A percentile compares a stretch with the other conserved stretches of the same genome.
Evolutionary conservation across 2,888 invertebrate species (phyloP).

Genomic region (Neoaliturus tenellus): DNA sequence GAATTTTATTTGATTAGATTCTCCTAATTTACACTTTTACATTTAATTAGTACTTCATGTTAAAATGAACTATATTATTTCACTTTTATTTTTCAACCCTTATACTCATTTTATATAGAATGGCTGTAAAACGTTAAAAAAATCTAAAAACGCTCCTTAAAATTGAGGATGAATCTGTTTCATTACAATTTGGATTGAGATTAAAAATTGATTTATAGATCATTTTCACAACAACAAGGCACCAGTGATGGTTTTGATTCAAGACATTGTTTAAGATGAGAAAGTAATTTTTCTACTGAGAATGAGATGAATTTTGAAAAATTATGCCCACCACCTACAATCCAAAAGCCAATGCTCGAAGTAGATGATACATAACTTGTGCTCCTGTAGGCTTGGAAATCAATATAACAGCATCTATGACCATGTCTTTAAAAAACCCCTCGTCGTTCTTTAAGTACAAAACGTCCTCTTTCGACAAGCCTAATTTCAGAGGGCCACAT

Average conservation of each 20-base stretch:
- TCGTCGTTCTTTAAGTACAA: background rate
- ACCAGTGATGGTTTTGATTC: background rate
- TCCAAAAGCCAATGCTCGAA: background rate
- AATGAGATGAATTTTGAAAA: background rate
- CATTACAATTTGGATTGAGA: background rate
- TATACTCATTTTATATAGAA: too few relatives aligned
- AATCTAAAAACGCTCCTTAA: background rate
- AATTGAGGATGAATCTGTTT: background rate
- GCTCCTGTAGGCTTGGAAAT: background rate
- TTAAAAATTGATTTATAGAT: background rate
- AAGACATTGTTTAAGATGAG: background rate
- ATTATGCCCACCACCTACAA: background rate
- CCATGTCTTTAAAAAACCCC: background rate
- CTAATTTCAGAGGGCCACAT: background rate
- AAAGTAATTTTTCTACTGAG: background rate
- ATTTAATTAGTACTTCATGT: too few relatives aligned
- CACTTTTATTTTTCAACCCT: too few relatives aligned
- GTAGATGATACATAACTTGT: background rate
- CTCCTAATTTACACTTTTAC: too few relatives aligned
- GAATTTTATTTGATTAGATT: too few relatives aligned
- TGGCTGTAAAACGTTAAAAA: too few relatives aligned
- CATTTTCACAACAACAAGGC: background rate
- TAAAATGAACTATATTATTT: too few relatives aligned
- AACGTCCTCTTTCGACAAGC: background rate
- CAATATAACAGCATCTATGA: background rate